Percentiles rank a stretch among this genome's conserved stretches.
These are phyloP conservation scores for Protomyctophum bolini DNA, from an alignment of 2,113 vertebrate species.

Conservation along the genomic window DNA sequence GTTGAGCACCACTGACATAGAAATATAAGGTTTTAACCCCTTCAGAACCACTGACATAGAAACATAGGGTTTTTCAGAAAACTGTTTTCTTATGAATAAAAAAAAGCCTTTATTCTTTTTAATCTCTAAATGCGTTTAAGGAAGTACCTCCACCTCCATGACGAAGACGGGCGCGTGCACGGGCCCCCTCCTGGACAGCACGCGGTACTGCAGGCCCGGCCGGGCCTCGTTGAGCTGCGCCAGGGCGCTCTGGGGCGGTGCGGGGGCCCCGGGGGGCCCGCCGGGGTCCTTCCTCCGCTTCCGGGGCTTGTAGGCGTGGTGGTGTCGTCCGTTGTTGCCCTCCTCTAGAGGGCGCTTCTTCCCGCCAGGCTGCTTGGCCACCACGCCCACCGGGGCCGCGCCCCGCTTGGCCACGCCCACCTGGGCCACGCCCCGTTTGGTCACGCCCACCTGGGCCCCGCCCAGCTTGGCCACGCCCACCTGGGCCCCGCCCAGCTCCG, in stretches of 20 bases:
- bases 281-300: conserved; percentile 86
- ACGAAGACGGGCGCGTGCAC: conserved; percentile 93
- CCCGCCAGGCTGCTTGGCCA: conserved; percentile 81
- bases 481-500: conserved; percentile 82
- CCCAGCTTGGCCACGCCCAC: conserved; percentile 78
- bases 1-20: too few relatives aligned
- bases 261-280: too few relatives aligned
- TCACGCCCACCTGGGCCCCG: conserved; percentile 82
- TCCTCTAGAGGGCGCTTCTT: conserved; percentile 92
- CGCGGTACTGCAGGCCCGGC: conserved; percentile 90
- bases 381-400: conserved; percentile 82
- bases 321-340: conserved; percentile 82
- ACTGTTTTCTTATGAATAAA: too few relatives aligned
- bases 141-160: conserved; percentile 85
- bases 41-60: too few relatives aligned
- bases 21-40: too few relatives aligned
- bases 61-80: too few relatives aligned
- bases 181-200: conserved; percentile 90
- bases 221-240: conserved; percentile 97
- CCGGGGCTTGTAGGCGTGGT: conserved; percentile 85
- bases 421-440: conserved; percentile 75
- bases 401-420: conserved; percentile 67
- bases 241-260: conserved; percentile 92
- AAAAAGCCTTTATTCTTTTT: too few relatives aligned
- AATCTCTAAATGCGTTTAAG: too few relatives aligned